Evolutionary conservation across 2,113 vertebrate genomes (phyloP), one percentile per base, ranked within the genome.

Genomic region (Fregata magnificens): DNA sequence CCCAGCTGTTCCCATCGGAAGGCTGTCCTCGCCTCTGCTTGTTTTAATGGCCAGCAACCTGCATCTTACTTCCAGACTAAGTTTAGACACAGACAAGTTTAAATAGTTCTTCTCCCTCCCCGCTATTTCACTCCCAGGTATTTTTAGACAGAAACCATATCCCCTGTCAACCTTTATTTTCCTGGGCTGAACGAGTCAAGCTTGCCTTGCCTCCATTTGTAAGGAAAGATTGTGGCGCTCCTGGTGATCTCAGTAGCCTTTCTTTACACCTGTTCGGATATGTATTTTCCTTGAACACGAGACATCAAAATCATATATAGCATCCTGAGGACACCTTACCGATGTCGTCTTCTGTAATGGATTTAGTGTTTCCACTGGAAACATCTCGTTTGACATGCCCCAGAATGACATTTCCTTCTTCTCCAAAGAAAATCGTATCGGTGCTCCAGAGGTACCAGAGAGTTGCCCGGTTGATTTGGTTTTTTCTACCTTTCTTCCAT

Each of bases 91-190:
- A 84, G 77, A 82, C 31, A 71, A 69, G 34, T 95, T 96, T 91
- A 95, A 96, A 96, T 95, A 96, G 83, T 81, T 86, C 10, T 88
- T 84, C 45, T 91, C 86, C 47, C 38, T 89, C 77, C 19, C 65
- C 4, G 9, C 72, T 73, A 59, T 71, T 94, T 95, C 66, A 47
- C 69, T 96, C 72, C 42, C 0, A 5, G 16, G 17, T 96, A 95
- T 97, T 96, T 97, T 96, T 96, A 96, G 94, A 81, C 38, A 47
- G 95, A 97, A 97, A 96, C 40, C 11, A 9, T 92, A 96, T 87
- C 81, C 38, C 44, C 52, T 45, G 32, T 53, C 62, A 95, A 88
- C 86, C 69, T 87, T 89, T 13, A 3, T 83, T 91, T 94, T 88
- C 81, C 81, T 93, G 84, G 65, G 18, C 77, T 67, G 61, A 78